Evolutionary conservation across 2,888 invertebrate species (phyloP).

Genomic region (Meganola albula): DNA sequence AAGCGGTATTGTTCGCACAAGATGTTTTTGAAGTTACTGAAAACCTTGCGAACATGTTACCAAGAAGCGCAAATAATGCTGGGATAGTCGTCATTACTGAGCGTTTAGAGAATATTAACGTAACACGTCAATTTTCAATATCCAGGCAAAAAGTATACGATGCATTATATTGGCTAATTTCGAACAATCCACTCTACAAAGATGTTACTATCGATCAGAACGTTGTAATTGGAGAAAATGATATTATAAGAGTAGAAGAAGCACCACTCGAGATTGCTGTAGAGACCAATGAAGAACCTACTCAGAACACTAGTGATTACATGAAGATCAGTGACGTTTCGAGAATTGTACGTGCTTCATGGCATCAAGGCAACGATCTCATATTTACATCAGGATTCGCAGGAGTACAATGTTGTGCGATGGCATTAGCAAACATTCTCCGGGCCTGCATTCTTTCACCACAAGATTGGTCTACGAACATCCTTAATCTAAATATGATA

Average conservation of each 20-base stretch:
- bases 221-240: no score
- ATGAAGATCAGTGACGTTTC: no score
- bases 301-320: no score
- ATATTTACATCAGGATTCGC: slow-evolving; percentile 23
- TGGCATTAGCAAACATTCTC: slow-evolving; percentile 23
- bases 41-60: slow-evolving; percentile 9
- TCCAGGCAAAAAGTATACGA: slow-evolving; percentile 6
- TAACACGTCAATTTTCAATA: slow-evolving; percentile 7
- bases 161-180: slow-evolving; percentile 6
- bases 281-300: no score
- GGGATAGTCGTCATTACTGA: slow-evolving; percentile 9
- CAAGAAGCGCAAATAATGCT: slow-evolving; percentile 5
- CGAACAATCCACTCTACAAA: slow-evolving; percentile 7
- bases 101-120: slow-evolving; percentile 8
- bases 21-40: slow-evolving; percentile 9
- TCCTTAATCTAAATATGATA: no score
- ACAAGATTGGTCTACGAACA: no score
- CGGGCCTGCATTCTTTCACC: slow-evolving; percentile 11
- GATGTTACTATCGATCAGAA: no score
- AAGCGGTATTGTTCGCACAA: slow-evolving; percentile 18
- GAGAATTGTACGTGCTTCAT: slow-evolving; percentile 28
- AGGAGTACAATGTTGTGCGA: slow-evolving; percentile 28
- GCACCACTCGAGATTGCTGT: no score
- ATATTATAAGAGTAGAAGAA: no score
- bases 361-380: slow-evolving; percentile 26